Percentiles rank a stretch among this genome's conserved stretches.
Evolutionary conservation across 2,888 invertebrate genomes (phyloP).

Genomic region (Protophormia terraenovae): DNA sequence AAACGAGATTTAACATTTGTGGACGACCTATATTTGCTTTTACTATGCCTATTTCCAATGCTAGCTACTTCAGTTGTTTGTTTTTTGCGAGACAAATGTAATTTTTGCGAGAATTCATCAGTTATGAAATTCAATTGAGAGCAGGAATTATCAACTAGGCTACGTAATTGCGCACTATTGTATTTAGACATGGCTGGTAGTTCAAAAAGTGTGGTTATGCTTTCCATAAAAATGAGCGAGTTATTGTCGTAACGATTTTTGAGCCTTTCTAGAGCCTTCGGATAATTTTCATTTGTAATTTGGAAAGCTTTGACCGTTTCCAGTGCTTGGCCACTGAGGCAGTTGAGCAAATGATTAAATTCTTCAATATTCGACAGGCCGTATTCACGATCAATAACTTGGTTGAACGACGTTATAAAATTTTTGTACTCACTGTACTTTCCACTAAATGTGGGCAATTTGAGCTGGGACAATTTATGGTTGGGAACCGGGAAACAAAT

Average conservation of each 20-base stretch:
- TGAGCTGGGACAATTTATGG: too few relatives aligned
- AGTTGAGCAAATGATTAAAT: slow-evolving; percentile 47
- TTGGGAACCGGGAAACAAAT: too few relatives aligned
- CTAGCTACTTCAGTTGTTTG: slow-evolving; percentile 58
- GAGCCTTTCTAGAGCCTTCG: slow-evolving; percentile 45
- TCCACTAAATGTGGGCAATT: too few relatives aligned
- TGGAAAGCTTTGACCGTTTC: slow-evolving; percentile 48
- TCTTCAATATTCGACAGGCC: slow-evolving; percentile 45
- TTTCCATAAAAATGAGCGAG: too few relatives aligned
- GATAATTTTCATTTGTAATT: slow-evolving; percentile 46
- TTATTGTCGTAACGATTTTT: slow-evolving; percentile 38
- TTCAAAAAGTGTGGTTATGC: too few relatives aligned
- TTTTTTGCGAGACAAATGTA: slow-evolving; percentile 44
- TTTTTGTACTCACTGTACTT: too few relatives aligned
- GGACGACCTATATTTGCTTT: slow-evolving; percentile 40
- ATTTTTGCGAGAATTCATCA: slow-evolving; percentile 49
- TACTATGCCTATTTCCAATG: slow-evolving; percentile 51
- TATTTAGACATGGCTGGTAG: too few relatives aligned
- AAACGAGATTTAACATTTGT: slow-evolving; percentile 56
- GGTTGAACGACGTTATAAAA: too few relatives aligned
- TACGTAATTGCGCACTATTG: too few relatives aligned
- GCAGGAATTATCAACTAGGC: too few relatives aligned
- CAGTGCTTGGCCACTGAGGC: slow-evolving; percentile 46
- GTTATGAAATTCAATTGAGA: slow-evolving; percentile 60
- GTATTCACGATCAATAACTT: slow-evolving; percentile 37